phyloP scores from a whole-genome alignment of 2,113 vertebrate genomes.

The Mugil cephalus region DNA sequence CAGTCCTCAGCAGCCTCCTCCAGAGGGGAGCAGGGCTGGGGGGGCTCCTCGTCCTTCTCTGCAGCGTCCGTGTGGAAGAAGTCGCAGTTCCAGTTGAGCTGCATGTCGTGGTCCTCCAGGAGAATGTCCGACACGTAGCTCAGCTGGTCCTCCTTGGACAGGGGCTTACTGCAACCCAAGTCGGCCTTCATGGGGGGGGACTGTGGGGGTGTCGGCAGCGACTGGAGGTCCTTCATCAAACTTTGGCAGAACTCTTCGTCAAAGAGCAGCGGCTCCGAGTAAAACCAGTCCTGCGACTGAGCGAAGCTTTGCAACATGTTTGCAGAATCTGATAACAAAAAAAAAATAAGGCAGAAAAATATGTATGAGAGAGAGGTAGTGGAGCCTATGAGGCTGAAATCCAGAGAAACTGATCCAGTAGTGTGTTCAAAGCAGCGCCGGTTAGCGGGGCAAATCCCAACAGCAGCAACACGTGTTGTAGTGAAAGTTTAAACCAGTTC shows the following conservation, averaged over 20 bases:
- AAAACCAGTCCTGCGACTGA: slow-evolving; percentile 82
- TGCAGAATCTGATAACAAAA: slow-evolving; percentile 49
- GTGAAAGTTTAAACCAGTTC: slow-evolving; percentile 50
- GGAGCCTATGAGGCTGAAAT: slow-evolving; percentile 7
- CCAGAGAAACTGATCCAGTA: slow-evolving; percentile 26
- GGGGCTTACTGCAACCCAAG: slow-evolving; percentile 48
- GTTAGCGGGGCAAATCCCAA: neutral
- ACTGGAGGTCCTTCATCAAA: slow-evolving; percentile 84
- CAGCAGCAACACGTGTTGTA: slow-evolving; percentile 29
- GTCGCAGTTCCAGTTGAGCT: slow-evolving; percentile 79
- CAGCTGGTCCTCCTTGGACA: slow-evolving; percentile 85
- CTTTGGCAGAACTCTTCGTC: slow-evolving; percentile 84
- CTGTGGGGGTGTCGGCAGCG: slow-evolving; percentile 81
- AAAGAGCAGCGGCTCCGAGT: slow-evolving; percentile 83
- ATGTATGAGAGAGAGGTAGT: neutral
- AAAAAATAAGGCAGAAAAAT: neutral
- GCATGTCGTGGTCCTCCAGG: slow-evolving; percentile 83
- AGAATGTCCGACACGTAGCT: slow-evolving; percentile 85
- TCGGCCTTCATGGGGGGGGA: slow-evolving; percentile 79
- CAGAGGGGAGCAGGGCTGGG: slow-evolving; percentile 22
- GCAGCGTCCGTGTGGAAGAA: slow-evolving; percentile 39
- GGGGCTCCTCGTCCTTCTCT: slow-evolving; percentile 35
- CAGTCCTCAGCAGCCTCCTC: slow-evolving; percentile 74
- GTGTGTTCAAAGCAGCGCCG: slow-evolving; percentile 22
- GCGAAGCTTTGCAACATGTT: slow-evolving; percentile 83